Conservation (phyloP, 2,113 vertebrate species). For the zebrafish (Danio rerio) region GRCz12tu NC_133199.1:23852501-23853000, state of each 20-base stretch:
- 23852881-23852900: constrained; percentile 30
- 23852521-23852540: neutral
- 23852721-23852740: neutral
- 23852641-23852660: constrained; percentile 44
- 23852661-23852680: constrained; percentile 45
- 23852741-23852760: neutral
- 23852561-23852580: constrained; percentile 62
- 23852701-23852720: neutral
- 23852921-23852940: neutral
- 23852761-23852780: neutral
- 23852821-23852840: neutral
- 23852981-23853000: too few species aligned
- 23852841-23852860: neutral
- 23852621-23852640: constrained; percentile 66
- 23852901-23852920: neutral
- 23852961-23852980: too few species aligned
- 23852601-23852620: constrained; percentile 37
- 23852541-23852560: constrained; percentile 26
- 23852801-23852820: neutral
- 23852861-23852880: constrained; percentile 13
- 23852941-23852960: neutral
- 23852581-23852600: constrained; percentile 74
- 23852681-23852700: constrained; percentile 45
- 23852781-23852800: too few species aligned
- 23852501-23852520: neutral